phyloP scores from a whole-genome alignment of 2,113 vertebrate species.

The Podarcis raffonei region DNA sequence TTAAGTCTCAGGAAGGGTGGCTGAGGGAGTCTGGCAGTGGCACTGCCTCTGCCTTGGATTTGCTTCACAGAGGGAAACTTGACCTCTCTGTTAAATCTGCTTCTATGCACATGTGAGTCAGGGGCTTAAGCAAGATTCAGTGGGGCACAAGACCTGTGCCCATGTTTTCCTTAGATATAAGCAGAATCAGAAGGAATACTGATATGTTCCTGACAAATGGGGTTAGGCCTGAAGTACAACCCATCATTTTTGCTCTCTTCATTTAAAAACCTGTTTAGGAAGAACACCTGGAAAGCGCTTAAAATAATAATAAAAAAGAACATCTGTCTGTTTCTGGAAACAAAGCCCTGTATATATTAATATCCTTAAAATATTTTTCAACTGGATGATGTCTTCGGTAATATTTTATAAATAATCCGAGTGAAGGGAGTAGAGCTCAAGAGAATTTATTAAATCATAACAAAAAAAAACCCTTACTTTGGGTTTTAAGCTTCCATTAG shows the following conservation, averaged over 20 bases:
- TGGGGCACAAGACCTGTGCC: background rate
- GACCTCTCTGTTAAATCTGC: background rate
- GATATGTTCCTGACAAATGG: conserved; percentile 1
- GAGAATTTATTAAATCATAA: background rate
- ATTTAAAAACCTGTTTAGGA: background rate
- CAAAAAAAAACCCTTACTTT: background rate
- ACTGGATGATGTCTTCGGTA: background rate
- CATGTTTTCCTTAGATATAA: background rate
- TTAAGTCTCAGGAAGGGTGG: background rate
- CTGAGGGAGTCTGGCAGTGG: too few relatives aligned
- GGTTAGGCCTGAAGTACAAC: background rate
- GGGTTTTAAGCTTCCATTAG: background rate
- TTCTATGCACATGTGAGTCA: background rate
- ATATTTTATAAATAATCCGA: background rate
- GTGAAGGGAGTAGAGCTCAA: background rate
- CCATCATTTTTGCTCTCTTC: background rate
- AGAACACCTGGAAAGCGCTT: background rate
- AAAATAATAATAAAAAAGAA: background rate
- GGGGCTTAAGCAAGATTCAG: background rate
- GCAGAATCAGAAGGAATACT: background rate
- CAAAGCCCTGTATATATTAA: background rate
- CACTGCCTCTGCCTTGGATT: too few relatives aligned
- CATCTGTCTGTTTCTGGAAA: background rate
- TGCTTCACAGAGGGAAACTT: too few relatives aligned
- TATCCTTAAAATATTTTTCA: background rate